Percentiles rank a stretch among this genome's conserved stretches.
Evolutionary conservation across 2,888 invertebrate species (phyloP).

Genomic region (Cantharis nigra): DNA sequence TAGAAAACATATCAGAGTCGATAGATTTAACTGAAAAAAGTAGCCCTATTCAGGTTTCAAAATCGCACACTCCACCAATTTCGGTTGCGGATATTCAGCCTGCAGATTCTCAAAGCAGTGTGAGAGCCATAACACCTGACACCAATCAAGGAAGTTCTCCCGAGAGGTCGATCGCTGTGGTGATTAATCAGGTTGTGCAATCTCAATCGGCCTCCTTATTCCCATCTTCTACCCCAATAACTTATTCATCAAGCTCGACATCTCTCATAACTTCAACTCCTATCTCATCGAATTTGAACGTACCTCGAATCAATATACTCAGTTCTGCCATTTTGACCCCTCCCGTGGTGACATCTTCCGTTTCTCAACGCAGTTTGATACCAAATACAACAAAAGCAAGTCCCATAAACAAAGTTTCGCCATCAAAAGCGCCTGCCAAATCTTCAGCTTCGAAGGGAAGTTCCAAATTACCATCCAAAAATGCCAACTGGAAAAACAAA

Average conservation of each 20-base stretch:
- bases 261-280: constrained; percentile 51
- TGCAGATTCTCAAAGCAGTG: constrained; percentile 53
- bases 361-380: constrained; percentile 58
- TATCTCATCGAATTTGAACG: constrained; percentile 41
- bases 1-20: constrained; percentile 22
- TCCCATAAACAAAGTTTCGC: constrained; percentile 52
- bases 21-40: constrained; percentile 43
- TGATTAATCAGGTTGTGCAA: constrained; percentile 42
- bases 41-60: constrained; percentile 31
- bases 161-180: constrained; percentile 39
- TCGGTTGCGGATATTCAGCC: constrained; percentile 52
- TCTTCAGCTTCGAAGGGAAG: constrained; percentile 55
- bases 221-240: constrained; percentile 48
- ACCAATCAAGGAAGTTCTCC: constrained; percentile 34
- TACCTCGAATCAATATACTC: constrained; percentile 51
- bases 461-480: constrained; percentile 8
- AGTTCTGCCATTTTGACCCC: constrained; percentile 48
- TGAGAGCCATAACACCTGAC: constrained; percentile 45
- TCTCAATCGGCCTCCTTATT: constrained; percentile 35
- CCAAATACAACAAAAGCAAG: constrained; percentile 59
- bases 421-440: constrained; percentile 63
- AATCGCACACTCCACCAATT: constrained; percentile 50
- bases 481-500: constrained; percentile 20
- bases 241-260: constrained; percentile 47
- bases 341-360: constrained; percentile 42